Evolutionary conservation across 2,797 vertebrate genomes (phyloP).

Genomic region (Eupleurogrammus muticus): DNA sequence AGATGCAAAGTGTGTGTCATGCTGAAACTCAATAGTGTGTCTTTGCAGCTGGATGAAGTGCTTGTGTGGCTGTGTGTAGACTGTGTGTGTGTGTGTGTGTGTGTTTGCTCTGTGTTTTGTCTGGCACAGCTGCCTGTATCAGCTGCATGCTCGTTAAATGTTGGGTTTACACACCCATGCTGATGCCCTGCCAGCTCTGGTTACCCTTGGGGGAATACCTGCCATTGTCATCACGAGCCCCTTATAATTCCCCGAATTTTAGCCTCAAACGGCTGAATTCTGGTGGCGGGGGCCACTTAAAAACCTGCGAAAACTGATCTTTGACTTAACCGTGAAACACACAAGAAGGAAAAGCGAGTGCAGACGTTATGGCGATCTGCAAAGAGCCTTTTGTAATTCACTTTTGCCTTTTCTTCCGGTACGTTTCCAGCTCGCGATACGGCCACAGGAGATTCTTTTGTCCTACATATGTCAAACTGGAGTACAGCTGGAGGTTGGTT

Average conservation of each 20-base stretch:
- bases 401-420: background rate
- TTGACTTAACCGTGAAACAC: conserved; percentile 22
- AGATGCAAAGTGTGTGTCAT: conserved; percentile 33
- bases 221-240: conserved; percentile 77
- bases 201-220: conserved; percentile 83
- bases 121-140: conserved; percentile 80
- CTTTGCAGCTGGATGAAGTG: conserved; percentile 29
- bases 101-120: conserved; percentile 72
- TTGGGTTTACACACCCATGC: conserved; percentile 71
- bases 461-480: conserved; percentile 9
- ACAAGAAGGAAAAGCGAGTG: background rate
- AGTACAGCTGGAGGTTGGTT: conserved; percentile 19
- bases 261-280: conserved; percentile 57
- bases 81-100: conserved; percentile 18
- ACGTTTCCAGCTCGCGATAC: background rate
- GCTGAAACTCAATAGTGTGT: conserved; percentile 3
- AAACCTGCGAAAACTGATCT: conserved; percentile 29
- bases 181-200: conserved; percentile 77
- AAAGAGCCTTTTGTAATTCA: background rate
- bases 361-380: background rate
- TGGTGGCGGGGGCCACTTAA: conserved; percentile 28
- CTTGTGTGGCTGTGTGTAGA: conserved; percentile 5
- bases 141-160: conserved; percentile 82
- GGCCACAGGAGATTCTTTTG: conserved; percentile 12
- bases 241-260: conserved; percentile 76